phyloP scores from a whole-genome alignment of 2,888 invertebrate species.

The Tenthredo distinguenda region DNA sequence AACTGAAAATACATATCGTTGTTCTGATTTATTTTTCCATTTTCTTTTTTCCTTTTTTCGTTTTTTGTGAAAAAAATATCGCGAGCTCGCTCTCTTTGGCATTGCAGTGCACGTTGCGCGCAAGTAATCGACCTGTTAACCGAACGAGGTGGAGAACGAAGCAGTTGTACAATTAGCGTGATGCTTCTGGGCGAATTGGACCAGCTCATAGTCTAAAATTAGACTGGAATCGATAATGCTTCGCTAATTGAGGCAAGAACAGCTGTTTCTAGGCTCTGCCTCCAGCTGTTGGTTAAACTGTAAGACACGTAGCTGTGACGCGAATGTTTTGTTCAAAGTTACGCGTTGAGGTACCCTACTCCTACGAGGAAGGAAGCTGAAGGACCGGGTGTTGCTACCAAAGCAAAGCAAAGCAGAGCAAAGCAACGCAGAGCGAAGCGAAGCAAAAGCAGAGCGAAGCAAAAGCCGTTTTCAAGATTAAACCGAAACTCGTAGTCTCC shows the following conservation, averaged over 20 bases:
- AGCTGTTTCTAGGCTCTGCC: conserved; percentile 49
- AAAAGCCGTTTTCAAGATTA: conserved; percentile 25
- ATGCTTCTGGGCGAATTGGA: conserved; percentile 45
- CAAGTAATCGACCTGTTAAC: conserved; percentile 42
- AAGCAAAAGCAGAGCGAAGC: background rate
- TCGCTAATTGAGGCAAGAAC: conserved; percentile 51
- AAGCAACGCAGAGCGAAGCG: background rate
- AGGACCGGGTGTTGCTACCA: background rate
- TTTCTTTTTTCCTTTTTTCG: too few species aligned
- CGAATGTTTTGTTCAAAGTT: conserved; percentile 42
- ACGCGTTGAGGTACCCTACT: background rate
- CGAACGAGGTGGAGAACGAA: conserved; percentile 35
- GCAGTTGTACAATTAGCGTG: conserved; percentile 47
- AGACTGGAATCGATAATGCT: conserved; percentile 46
- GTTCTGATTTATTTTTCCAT: too few species aligned
- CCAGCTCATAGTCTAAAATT: conserved; percentile 36
- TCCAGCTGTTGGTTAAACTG: conserved; percentile 29
- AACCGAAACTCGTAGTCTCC: conserved; percentile 5
- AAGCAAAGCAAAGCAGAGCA: background rate
- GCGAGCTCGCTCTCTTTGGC: too few species aligned
- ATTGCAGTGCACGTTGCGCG: too few species aligned
- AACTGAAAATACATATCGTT: too few species aligned
- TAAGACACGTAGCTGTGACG: conserved; percentile 22
- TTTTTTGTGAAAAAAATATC: too few species aligned
- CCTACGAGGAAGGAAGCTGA: background rate